Base-by-base conservation (phyloP, 2,888 invertebrate species). In the Drosophila barbarae region DNA sequence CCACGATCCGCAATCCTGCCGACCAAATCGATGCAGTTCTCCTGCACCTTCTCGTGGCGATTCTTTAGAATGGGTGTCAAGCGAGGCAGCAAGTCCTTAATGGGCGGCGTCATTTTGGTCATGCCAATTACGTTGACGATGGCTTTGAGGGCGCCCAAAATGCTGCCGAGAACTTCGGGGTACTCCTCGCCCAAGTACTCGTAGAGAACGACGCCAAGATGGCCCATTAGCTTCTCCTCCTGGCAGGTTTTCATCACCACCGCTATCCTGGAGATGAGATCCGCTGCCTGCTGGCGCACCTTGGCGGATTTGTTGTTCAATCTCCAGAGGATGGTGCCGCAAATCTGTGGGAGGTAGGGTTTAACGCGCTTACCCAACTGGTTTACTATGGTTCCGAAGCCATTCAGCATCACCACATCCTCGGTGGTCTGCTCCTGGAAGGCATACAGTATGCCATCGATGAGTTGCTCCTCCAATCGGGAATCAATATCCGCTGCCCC, bases 101-200 rank as follows among this genome's bases (percentile, higher is more conserved):
- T 99, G 2, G 99, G 99, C 6, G 99, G 99, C 3, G 98, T 99
- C 99, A 99, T 99, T 91, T 99, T 99, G 0, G 98, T 98, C 99
- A 99, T 99, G 80, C 99, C 99, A 86, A 99, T 99, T 6, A 99
- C 99, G 90, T 99, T 99, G 6, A 99, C 99, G 77, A 99, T 99
- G 1, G 97, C 97, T 90, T 99, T 99, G n/a, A 99, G 90, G 0
- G 99, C 99, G 2, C 99, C 99, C 52, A 99, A 92, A 87, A 99
- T 99, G 46, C 98, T 98, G 38, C 99, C 99, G 75, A 99, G 91
- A 10, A 99, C 99, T 91, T 99, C 99, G 0, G 99, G 99, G 89
- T 99, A 99, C 90, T 99, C 99, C 90, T 99, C 99, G 74, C 99
- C 99, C 80, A 99, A 91, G 88, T 99, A 99, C 90, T 99, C 99